A percentile compares a stretch with the other conserved stretches of the same genome.
phyloP scores from a whole-genome alignment of 1,140 invertebrate genomes.

The Gonatopus flavifemur region DNA sequence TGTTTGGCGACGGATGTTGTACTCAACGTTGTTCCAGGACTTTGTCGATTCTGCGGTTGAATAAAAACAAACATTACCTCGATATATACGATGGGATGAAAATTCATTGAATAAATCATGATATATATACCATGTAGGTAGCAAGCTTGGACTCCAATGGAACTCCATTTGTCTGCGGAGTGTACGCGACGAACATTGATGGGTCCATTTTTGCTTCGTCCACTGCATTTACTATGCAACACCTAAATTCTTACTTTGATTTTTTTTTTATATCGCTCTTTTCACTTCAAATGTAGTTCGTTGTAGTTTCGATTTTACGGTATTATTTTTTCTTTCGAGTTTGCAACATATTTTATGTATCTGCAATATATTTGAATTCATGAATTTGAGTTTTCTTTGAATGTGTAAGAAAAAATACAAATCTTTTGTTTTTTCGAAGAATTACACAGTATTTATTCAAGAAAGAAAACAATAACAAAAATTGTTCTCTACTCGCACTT shows the following conservation, averaged over 20 bases:
- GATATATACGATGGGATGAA: slow-evolving; percentile 1
- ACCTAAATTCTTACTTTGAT: slow-evolving; percentile 24
- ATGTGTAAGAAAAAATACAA: not conserved
- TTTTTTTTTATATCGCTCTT: slow-evolving; percentile 21
- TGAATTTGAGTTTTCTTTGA: slow-evolving; percentile 1
- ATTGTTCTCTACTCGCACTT: too few relatives aligned
- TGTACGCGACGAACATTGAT: slow-evolving; percentile 54
- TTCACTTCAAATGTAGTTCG: slow-evolving; percentile 13
- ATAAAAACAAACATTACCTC: not conserved
- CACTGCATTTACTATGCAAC: slow-evolving; percentile 49
- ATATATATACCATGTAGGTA: slow-evolving; percentile 82
- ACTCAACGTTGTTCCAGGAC: slow-evolving; percentile 54
- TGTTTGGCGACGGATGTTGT: slow-evolving; percentile 60
- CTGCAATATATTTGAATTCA: too few relatives aligned
- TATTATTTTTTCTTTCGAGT: not conserved
- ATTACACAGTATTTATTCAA: too few relatives aligned
- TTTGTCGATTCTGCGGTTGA: slow-evolving; percentile 61
- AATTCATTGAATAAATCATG: slow-evolving; percentile 1
- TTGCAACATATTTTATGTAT: slow-evolving; percentile 23
- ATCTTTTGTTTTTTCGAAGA: too few relatives aligned
- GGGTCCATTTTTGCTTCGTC: slow-evolving; percentile 53
- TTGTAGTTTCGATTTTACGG: not conserved
- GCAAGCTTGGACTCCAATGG: slow-evolving; percentile 83
- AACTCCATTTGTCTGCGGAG: slow-evolving; percentile 68
- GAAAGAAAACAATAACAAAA: too few relatives aligned